Evolutionary conservation across 64 coral and sea anemone species (phyloP), one percentile per base, ranked within the genome.

Genomic region (Acropora yongei): DNA sequence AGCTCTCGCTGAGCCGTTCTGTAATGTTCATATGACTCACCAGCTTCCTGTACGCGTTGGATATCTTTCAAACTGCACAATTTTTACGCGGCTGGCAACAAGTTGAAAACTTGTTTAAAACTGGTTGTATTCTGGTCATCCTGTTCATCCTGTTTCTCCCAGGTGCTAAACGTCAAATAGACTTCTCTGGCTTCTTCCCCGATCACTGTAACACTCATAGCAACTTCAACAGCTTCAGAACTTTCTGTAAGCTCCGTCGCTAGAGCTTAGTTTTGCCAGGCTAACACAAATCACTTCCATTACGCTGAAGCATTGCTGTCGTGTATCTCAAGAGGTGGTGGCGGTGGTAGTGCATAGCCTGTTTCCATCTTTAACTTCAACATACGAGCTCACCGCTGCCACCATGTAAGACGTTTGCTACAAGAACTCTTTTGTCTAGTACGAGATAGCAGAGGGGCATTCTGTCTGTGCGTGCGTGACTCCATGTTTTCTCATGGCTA

Each of bases 121-220:
- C 51, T 55, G 51, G 51, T 55, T 55, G 5, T 55, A 55, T 55
- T 55, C 9, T 55, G 51, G 30, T 30, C 30, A 30, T 55, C 9
- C 51, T 9, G 51, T 5, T 55, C 51, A 6, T 9, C 51, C 5
- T 55, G 5, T 6, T 55, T 55, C 51, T 55, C 51, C 51, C 51
- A 55, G 51, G 5, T 9, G 51, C 3, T 75, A 44, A 83, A 83
- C 47, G 86, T 88, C 72, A 73, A 88, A 53, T 88, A 88, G 2
- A 88, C 86, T 16, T 88, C 86, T 75, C 86, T 72, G 7, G 74
- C 74, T 58, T 89, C 87, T 61, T 89, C 87, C 73, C 87, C 87
- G 13, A 78, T 78, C 2, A 53, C 75, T 40, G 87, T 78, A 7
- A 78, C 49, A 6, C 78, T 57, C 20, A 75, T 89, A 47, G 87